phyloP scores from a whole-genome alignment of 2,113 vertebrate genomes.

The Saccopteryx leptura region DNA sequence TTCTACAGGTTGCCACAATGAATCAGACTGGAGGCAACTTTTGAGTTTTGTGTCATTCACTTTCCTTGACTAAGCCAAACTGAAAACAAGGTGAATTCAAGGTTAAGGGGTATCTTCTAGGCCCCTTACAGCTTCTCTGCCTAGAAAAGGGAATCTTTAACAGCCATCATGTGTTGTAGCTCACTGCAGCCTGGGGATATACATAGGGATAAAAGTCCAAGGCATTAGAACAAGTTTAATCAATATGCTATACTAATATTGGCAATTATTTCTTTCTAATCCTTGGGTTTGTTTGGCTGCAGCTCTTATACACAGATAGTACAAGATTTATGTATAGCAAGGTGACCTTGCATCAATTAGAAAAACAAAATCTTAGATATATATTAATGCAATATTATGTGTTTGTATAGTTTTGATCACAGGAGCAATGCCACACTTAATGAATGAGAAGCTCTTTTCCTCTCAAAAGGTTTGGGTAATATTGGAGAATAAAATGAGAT shows the following conservation, averaged over 20 bases:
- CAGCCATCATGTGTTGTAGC: neutral
- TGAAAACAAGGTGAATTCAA: neutral
- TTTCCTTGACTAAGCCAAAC: neutral
- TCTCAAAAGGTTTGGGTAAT: neutral
- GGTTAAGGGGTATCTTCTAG: neutral
- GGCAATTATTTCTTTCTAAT: neutral
- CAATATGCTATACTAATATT: neutral
- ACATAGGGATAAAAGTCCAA: neutral
- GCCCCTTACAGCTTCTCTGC: neutral
- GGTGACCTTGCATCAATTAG: neutral
- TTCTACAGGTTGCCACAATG: neutral
- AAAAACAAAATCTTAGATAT: neutral
- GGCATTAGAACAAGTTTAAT: neutral
- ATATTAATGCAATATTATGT: neutral
- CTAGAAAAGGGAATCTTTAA: neutral
- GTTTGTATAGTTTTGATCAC: neutral
- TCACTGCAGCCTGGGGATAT: neutral
- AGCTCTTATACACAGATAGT: neutral
- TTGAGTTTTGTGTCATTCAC: neutral
- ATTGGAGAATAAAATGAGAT: conserved; percentile 2
- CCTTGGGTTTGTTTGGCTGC: neutral
- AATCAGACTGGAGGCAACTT: neutral
- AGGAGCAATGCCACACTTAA: neutral
- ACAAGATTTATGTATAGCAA: neutral
- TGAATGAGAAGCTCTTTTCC: neutral